phyloP scores from a whole-genome alignment of 2,797 vertebrate genomes.

The Sebastes nivosus region DNA sequence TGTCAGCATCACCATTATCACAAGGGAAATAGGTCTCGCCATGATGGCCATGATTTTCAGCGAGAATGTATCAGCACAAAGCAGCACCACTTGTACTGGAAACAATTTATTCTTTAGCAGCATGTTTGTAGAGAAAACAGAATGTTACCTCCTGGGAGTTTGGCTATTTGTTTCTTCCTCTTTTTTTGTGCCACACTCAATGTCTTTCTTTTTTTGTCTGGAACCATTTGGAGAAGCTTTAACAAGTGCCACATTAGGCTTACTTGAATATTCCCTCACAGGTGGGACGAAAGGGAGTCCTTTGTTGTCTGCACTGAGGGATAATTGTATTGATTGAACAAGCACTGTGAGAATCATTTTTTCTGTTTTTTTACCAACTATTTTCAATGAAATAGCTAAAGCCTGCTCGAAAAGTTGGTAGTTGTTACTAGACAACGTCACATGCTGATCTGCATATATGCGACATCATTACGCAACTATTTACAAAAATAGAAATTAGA shows the following conservation, averaged over 20 bases:
- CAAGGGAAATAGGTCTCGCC: background rate
- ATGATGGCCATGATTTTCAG: conserved; percentile 1
- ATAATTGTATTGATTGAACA: background rate
- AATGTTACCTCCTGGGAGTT: conserved; percentile 16
- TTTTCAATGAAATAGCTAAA: background rate
- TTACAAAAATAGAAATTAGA: background rate
- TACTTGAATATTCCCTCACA: conserved; percentile 4
- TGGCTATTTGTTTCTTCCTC: conserved; percentile 1
- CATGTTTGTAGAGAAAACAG: conserved; percentile 7
- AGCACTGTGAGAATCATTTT: background rate
- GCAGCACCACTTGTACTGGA: background rate
- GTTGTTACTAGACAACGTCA: background rate
- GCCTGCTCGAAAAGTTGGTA: background rate
- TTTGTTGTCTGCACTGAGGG: background rate
- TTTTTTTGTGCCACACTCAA: background rate
- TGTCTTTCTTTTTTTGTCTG: conserved; percentile 7
- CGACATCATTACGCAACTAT: background rate
- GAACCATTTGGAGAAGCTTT: background rate
- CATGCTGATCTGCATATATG: background rate
- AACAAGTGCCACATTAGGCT: background rate
- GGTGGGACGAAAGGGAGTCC: background rate
- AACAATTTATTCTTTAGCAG: conserved; percentile 6
- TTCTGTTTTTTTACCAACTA: background rate
- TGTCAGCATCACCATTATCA: conserved; percentile 15
- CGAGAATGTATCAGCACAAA: background rate